Evolutionary conservation across 37 sponge, comb jelly and placozoan species (phyloP), one percentile per base, ranked within the genome.

Genomic region (Cliona cf. orientalis): DNA sequence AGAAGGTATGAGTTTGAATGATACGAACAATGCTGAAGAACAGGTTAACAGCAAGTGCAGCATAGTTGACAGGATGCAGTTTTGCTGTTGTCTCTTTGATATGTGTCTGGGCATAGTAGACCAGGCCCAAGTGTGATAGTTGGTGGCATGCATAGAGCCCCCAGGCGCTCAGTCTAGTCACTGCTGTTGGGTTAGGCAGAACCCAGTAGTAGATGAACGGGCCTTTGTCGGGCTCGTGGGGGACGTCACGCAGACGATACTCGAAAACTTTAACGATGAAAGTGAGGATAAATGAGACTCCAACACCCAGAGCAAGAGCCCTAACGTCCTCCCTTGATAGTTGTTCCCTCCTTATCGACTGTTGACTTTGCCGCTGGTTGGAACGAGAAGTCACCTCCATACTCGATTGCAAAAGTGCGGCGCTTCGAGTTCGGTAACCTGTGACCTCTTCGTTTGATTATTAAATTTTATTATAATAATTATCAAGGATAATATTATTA

Each of bases 201-300:
- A 41, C 41, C 80, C 80, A 80, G 70, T 80, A 80, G 58, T 80
- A 80, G 60, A 58, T 58, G 37, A 56, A 34, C 14, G 38, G 19
- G 12, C 80, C 80, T 37, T 46, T 28, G 41, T 80, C 80, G 55
- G 74, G 74, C 26, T 25, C 22, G 56, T 74, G 74, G 12, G 74
- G 74, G 2, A 74, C 74, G 11, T 26, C 19, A 19, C 31, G 37
- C 74, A 74, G 37, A 19, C 74, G n/a, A n/a, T n/a, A n/a, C n/a
- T n/a, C n/a, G n/a, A n/a, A n/a, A n/a, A n/a, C n/a, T n/a, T n/a
- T n/a, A n/a, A n/a, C n/a, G n/a, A n/a, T n/a, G n/a, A n/a, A n/a
- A n/a, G n/a, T n/a, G n/a, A n/a, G n/a, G n/a, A n/a, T n/a, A n/a
- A n/a, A n/a, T n/a, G n/a, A n/a, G n/a, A n/a, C n/a, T n/a, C n/a